phyloP scores from a whole-genome alignment of 2,888 invertebrate genomes.

The Lomographa bimaculata region DNA sequence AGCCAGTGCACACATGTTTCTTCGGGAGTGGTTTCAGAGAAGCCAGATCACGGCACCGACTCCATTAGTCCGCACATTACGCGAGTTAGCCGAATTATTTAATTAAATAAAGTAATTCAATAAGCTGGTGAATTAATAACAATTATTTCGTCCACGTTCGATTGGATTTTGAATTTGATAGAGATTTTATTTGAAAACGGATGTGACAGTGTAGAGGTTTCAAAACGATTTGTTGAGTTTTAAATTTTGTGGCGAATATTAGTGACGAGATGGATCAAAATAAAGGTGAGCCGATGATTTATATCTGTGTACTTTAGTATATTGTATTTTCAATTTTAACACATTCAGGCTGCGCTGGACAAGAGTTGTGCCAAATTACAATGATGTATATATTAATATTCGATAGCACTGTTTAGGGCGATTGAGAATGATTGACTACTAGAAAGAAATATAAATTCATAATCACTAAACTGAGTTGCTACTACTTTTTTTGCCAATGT shows the following conservation, averaged over 20 bases:
- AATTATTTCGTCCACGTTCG: slow-evolving; percentile 59
- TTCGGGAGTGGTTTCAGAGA: slow-evolving; percentile 40
- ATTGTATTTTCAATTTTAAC: no score
- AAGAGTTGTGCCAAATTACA: no score
- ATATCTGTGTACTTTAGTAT: no score
- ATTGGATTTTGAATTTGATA: slow-evolving; percentile 42
- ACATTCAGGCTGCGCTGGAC: no score
- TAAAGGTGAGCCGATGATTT: slow-evolving; percentile 75
- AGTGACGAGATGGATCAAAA: slow-evolving; percentile 58
- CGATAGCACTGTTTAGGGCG: no score
- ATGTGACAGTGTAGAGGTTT: slow-evolving; percentile 55
- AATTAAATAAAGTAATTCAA: slow-evolving; percentile 82
- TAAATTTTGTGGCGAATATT: slow-evolving; percentile 29
- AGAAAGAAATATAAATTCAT: no score
- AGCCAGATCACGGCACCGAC: slow-evolving; percentile 76
- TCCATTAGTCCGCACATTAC: slow-evolving; percentile 83
- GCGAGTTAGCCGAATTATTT: slow-evolving; percentile 80
- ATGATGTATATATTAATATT: no score
- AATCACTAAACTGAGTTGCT: no score
- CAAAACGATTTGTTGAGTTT: slow-evolving; percentile 29
- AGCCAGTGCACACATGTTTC: slow-evolving; percentile 60
- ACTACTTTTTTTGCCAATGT: no score
- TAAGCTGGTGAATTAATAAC: slow-evolving; percentile 79
- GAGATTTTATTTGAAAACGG: slow-evolving; percentile 53
- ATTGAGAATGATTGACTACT: no score